These are phyloP conservation scores for Rhizoglyphus robini DNA, from an alignment of 1,140 invertebrate genomes.

Conservation along the genomic window DNA sequence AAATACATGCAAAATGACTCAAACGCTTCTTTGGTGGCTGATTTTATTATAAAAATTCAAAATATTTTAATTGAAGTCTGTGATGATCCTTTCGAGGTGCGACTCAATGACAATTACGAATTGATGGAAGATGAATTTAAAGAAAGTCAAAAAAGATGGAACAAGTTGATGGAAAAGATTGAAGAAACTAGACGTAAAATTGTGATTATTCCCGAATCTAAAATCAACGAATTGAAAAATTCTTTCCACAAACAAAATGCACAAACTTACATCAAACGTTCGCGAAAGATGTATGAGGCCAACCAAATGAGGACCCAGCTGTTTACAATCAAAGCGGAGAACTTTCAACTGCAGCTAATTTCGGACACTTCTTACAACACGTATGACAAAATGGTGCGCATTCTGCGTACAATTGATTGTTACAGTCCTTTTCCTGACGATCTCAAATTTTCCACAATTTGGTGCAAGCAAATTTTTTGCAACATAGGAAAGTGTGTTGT, in stretches of 20 bases:
- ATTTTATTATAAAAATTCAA: slow-evolving; percentile 62
- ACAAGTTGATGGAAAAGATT: slow-evolving; percentile 77
- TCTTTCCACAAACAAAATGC: slow-evolving; percentile 72
- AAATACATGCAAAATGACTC: slow-evolving; percentile 34
- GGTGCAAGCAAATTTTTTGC: slow-evolving; percentile 70
- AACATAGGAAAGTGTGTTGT: slow-evolving; percentile 70
- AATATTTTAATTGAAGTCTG: slow-evolving; percentile 76
- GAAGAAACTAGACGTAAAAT: slow-evolving; percentile 44
- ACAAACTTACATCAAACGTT: slow-evolving; percentile 86
- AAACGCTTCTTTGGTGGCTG: slow-evolving; percentile 51
- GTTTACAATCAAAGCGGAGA: slow-evolving; percentile 62
- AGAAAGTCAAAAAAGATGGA: slow-evolving; percentile 78
- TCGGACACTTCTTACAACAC: slow-evolving; percentile 74
- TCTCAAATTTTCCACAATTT: slow-evolving; percentile 76
- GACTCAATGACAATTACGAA: slow-evolving; percentile 87
- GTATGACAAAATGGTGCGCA: slow-evolving; percentile 53
- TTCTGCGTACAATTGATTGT: slow-evolving; percentile 63
- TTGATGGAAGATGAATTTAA: slow-evolving; percentile 88
- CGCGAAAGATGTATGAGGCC: slow-evolving; percentile 53
- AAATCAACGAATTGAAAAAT: slow-evolving; percentile 69
- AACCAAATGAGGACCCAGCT: slow-evolving; percentile 54
- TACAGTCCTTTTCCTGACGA: slow-evolving; percentile 80
- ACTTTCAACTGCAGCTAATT: slow-evolving; percentile 63
- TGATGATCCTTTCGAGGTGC: slow-evolving; percentile 97
- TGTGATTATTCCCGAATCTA: slow-evolving; percentile 24